These are phyloP conservation scores for Amblyornis subalaris DNA, from an alignment of 2,113 vertebrate species.

Conservation along the genomic window DNA sequence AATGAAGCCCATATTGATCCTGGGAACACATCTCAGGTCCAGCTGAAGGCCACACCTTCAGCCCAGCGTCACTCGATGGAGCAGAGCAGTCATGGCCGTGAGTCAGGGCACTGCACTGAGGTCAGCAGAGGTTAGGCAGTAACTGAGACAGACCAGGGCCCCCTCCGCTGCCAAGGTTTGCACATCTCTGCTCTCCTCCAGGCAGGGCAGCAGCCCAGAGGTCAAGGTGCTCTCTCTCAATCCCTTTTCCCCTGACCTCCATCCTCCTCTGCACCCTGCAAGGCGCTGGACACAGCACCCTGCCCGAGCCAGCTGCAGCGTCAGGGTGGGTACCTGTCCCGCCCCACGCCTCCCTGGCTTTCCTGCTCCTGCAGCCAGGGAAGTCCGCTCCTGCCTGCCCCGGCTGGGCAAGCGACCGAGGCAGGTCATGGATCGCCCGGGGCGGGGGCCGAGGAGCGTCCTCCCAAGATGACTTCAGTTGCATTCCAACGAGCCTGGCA, in stretches of 20 bases:
- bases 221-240: background rate
- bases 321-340: background rate
- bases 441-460: background rate
- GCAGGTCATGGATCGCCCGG: slow-evolving; percentile 67
- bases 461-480: slow-evolving; percentile 79
- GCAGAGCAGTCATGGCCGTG: accelerated
- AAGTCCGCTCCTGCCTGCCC: background rate
- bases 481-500: slow-evolving; percentile 83
- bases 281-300: accelerated
- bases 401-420: slow-evolving; percentile 41
- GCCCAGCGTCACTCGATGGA: accelerated
- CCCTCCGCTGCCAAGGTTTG: background rate
- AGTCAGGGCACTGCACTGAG: background rate
- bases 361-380: background rate
- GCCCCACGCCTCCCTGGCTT: background rate
- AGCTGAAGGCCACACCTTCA: background rate
- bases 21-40: background rate
- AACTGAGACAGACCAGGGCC: background rate
- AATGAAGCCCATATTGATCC: background rate
- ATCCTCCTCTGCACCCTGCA: accelerated
- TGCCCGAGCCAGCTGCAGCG: accelerated
- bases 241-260: background rate
- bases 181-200: background rate
- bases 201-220: background rate
- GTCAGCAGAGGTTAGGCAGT: background rate